Percentiles rank a stretch among this genome's conserved stretches.
Conservation (phyloP, 1,140 invertebrate genomes). For the Pristionchus pacificus region DNA sequence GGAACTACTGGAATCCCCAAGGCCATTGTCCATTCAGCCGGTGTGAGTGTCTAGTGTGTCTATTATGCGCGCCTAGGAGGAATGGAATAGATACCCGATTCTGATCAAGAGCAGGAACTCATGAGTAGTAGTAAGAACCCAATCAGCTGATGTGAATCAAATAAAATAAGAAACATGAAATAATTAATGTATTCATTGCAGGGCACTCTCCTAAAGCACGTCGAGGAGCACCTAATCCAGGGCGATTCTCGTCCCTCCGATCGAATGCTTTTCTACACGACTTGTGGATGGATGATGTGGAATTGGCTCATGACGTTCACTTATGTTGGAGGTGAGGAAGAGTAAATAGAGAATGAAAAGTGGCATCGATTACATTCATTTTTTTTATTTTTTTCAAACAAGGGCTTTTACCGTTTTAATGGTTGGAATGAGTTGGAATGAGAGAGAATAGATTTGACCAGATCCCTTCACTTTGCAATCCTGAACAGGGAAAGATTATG, state of each 20-base stretch:
- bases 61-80: conserved; percentile 12
- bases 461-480: no score
- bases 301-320: conserved; percentile 63
- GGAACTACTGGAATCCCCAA: conserved; percentile 68
- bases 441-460: no score
- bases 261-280: conserved; percentile 66
- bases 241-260: conserved; percentile 62
- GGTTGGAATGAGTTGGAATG: no score
- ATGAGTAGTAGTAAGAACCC: no score
- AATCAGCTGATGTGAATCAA: no score
- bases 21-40: conserved; percentile 67
- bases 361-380: no score
- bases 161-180: no score
- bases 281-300: conserved; percentile 69
- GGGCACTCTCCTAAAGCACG: conserved; percentile 66
- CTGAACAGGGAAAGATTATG: no score
- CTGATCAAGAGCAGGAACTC: no score
- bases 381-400: no score
- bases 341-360: not conserved
- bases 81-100: no score
- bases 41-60: conserved; percentile 58
- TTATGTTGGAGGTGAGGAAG: conserved; percentile 2
- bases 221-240: conserved; percentile 65
- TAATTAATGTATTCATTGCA: conserved; percentile 52
- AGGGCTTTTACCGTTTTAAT: no score